Base-by-base conservation (phyloP, 2,888 invertebrate species). In the Melieria omissa region DNA sequence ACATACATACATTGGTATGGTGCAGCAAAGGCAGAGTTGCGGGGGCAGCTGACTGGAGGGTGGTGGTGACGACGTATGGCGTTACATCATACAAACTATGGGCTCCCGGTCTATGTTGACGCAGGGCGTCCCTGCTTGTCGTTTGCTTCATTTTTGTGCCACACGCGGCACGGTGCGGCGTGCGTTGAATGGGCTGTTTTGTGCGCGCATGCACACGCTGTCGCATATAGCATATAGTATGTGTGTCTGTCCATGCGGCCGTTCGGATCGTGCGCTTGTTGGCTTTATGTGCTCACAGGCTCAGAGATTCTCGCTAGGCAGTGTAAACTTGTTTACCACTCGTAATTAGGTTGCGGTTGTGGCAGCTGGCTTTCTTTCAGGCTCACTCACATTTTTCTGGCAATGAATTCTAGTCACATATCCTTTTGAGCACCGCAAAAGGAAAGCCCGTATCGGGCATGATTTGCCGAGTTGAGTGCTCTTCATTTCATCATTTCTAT, bases 341-440 rank as follows among this genome's bases (percentile, higher is more conserved):
- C 80, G 80, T 81, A 83, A 82, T 82, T 82, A 83, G 83, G 83
- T 81, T 82, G 82, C 72, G 83, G 83, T 74, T 78, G 76, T 75
- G 76, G 74, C 14, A 61, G 60, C 67, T 61, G 44, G 14, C 61
- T 67, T 61, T 61, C 67, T 58, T 67, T 52, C 52, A 6, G 52
- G 60, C 61, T 67, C 61, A 44, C 61, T 60, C 16, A 49, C 29
- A 67, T 67, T 67, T 67, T 80, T 80, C 80, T 82, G 81, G 81
- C 78, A 81, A 80, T 80, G 82, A 81, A 81, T 80, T 75, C 78
- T 49, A 61, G 47, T 49, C 64, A 52, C 54, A 57, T 41, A 62
- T 69, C 63, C 69, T 47, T 63, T 69, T 69, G 41, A n/a, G 7
- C 47, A 62, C 62, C 69, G 62, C 63, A 63, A 44, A 52, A 69